These are phyloP conservation scores for Lepisosteus osseus DNA, from an alignment of 2,113 vertebrate species.

Conservation along the genomic window DNA sequence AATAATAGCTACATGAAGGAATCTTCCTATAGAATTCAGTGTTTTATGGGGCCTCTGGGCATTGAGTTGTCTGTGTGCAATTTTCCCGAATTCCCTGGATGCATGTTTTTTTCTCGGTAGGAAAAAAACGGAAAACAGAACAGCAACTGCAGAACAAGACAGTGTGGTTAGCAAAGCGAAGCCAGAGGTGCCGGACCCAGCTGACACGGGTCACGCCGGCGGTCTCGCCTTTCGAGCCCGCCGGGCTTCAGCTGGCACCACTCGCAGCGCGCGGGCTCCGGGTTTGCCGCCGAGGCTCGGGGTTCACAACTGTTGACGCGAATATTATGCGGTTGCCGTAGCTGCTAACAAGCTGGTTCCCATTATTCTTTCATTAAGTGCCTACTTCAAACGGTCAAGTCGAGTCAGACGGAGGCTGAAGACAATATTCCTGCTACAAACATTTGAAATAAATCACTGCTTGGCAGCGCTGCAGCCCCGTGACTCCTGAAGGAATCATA, in stretches of 20 bases:
- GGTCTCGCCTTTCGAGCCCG: background rate
- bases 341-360: constrained; percentile 47
- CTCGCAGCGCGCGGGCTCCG: constrained; percentile 5
- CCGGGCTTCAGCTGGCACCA: background rate
- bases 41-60: too few relatives aligned
- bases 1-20: too few relatives aligned
- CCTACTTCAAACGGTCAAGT: constrained; percentile 47
- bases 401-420: constrained; percentile 29
- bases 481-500: constrained; percentile 17
- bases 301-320: constrained; percentile 19
- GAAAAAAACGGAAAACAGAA: too few relatives aligned
- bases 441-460: constrained; percentile 44
- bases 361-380: constrained; percentile 61
- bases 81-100: too few relatives aligned
- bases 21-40: too few relatives aligned
- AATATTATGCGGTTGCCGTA: constrained; percentile 17
- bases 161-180: too few relatives aligned
- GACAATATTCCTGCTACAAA: constrained; percentile 33
- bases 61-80: too few relatives aligned
- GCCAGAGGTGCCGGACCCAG: background rate
- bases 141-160: too few relatives aligned
- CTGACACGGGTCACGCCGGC: background rate
- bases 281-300: constrained; percentile 13
- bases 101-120: too few relatives aligned
- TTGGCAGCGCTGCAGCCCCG: constrained; percentile 27